Percentiles rank a stretch among this genome's conserved stretches.
These are phyloP conservation scores for Oscheius onirici DNA, from an alignment of 2,888 invertebrate species.

Conservation along the genomic window DNA sequence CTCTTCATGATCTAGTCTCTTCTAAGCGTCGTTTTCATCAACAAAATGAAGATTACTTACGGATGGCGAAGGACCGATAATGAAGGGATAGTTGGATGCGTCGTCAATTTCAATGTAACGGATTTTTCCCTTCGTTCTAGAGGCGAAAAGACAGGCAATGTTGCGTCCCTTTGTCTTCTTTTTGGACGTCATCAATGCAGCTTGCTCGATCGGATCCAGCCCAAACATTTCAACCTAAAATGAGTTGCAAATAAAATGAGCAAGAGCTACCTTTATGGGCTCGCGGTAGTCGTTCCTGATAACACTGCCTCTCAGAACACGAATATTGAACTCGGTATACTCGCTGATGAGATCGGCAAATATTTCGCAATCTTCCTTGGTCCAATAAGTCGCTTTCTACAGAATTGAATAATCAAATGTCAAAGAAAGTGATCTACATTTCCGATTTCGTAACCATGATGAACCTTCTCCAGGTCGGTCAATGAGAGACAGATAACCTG, in stretches of 20 bases:
- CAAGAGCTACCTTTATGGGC: conserved; percentile 19
- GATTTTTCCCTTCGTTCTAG: neutral
- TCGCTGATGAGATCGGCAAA: conserved; percentile 5
- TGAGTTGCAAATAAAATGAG: neutral
- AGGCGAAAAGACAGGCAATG: conserved; percentile 18
- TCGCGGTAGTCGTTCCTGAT: conserved; percentile 30
- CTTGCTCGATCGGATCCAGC: neutral
- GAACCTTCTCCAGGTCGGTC: conserved; percentile 11
- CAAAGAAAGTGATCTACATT: neutral
- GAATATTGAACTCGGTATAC: conserved; percentile 1
- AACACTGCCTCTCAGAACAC: conserved; percentile 5
- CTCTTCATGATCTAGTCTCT: neutral
- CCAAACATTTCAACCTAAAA: conserved; percentile 16
- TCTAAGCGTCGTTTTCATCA: neutral
- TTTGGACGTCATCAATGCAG: neutral
- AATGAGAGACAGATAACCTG: conserved; percentile 49
- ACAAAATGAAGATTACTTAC: neutral
- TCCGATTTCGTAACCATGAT: neutral
- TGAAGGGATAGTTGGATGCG: conserved; percentile 9
- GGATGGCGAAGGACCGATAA: neutral
- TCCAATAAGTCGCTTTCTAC: conserved; percentile 10
- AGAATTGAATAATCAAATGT: neutral
- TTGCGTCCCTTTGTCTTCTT: neutral
- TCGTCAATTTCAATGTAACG: conserved; percentile 8
- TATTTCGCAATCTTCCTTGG: conserved; percentile 9